A percentile compares a stretch with the other conserved stretches of the same genome.
These are phyloP conservation scores for Drosophila hydei DNA, from an alignment of 1,140 invertebrate species.

Conservation along the genomic window DNA sequence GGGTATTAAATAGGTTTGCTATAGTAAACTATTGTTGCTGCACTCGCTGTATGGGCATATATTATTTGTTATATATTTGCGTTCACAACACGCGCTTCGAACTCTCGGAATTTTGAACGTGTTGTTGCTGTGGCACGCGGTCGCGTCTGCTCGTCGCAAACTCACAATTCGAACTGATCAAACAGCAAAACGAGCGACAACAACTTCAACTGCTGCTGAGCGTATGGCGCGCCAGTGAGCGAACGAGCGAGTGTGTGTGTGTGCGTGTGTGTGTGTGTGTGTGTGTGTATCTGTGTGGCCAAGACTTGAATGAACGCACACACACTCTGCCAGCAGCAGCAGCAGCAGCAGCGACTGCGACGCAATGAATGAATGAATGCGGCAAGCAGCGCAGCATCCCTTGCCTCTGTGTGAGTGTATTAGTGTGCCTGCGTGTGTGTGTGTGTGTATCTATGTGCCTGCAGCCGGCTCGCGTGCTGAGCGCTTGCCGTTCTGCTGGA, in stretches of 20 bases:
- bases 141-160: conserved; percentile 63
- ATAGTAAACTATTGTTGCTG: background rate
- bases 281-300: conserved; percentile 45
- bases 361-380: conserved; percentile 49
- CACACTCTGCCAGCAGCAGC: conserved; percentile 9
- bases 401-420: background rate
- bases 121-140: conserved; percentile 25
- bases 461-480: conserved; percentile 58
- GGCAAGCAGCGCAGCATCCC: conserved; percentile 41
- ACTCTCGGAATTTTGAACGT: conserved; percentile 8
- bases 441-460: conserved; percentile 45
- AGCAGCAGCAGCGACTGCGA: conserved; percentile 14
- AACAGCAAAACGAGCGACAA: conserved; percentile 66
- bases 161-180: conserved; percentile 78
- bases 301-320: conserved; percentile 54
- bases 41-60: background rate
- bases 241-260: background rate
- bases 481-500: conserved; percentile 33
- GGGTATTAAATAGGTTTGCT: no score
- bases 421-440: conserved; percentile 8
- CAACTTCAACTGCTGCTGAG: conserved; percentile 37
- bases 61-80: background rate
- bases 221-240: background rate
- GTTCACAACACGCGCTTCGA: background rate
- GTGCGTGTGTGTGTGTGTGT: conserved; percentile 23